These are phyloP conservation scores for Vireo altiloquus DNA, from an alignment of 2,113 vertebrate genomes.

Conservation along the genomic window DNA sequence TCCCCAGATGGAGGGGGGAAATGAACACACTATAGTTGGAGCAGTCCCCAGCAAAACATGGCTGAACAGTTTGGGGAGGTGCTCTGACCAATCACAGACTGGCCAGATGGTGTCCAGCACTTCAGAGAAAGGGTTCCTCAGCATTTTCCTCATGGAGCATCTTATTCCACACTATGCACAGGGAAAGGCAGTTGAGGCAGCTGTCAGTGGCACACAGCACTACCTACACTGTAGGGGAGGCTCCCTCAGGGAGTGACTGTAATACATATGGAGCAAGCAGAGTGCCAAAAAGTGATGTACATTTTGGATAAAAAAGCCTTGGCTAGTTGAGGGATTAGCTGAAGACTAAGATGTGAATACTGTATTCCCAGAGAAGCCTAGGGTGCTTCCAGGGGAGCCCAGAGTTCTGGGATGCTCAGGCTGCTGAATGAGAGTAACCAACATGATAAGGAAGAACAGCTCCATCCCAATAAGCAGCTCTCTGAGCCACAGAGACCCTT, in stretches of 20 bases:
- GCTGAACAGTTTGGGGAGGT: neutral
- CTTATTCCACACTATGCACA: neutral
- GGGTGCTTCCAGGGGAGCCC: neutral
- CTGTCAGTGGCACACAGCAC: neutral
- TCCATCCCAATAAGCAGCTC: rapidly evolving
- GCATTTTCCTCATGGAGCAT: neutral
- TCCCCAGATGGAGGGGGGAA: neutral
- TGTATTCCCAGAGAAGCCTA: neutral
- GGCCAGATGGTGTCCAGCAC: no score
- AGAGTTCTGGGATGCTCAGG: neutral
- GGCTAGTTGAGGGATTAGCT: neutral
- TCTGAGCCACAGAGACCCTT: neutral
- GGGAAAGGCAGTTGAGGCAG: neutral
- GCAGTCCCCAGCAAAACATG: neutral
- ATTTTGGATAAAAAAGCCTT: neutral
- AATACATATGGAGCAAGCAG: neutral
- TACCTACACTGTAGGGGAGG: neutral
- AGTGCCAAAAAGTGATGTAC: neutral
- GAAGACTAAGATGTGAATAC: neutral
- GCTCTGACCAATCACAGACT: neutral
- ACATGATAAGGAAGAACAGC: neutral
- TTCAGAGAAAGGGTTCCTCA: neutral
- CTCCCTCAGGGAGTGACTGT: neutral
- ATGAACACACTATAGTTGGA: neutral
- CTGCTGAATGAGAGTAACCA: neutral